Base-by-base conservation (phyloP, 1,140 invertebrate genomes). In the Leptinotarsa lineolata region DNA sequence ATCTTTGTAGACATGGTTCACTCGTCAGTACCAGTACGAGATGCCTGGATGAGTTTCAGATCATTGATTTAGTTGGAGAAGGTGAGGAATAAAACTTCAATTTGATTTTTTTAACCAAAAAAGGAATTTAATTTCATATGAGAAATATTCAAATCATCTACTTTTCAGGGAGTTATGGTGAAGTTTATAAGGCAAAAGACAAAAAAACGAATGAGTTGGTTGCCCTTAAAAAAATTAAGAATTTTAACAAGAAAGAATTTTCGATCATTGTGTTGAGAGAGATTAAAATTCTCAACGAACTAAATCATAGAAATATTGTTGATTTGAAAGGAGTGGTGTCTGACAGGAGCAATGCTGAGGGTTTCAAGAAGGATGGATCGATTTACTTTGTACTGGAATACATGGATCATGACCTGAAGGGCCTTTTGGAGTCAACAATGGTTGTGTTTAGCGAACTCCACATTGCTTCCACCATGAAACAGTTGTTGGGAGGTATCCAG, bases 321-420 rank as follows among this genome's bases (percentile, higher is more conserved):
- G 98, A 98, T 85, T 85, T 99, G 22, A 90, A 95, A 76, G 98
- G 99, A 88, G 98, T 99, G 76, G 97, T 99, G 5, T 99, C 97
- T 0, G 95, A 98, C 84, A 96, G 11, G 8, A 30, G 30, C 30
- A 30, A 30, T 8, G 1, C 96, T 4, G 85, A 97, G 63, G 97
- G 98, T 85, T 99, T 99, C 86, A 91, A 94, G 82, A 98, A 94
- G 91, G 96, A 92, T 89, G 76, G 81, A 82, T 63, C 5, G 15
- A 13, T 15, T 22, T 16, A 16, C 8, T 30, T 30, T 6, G 6
- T 99, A 4, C 99, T 99, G 85, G 98, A 99, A 85, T 99, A 99
- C 83, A 99, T 99, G 96, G 98, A 99, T 85, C 98, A 99, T 83
- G 98, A 99, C 87, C 86, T 99, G 68, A 99, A 99, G 96, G 98